Evolutionary conservation across 2,797 vertebrate genomes (phyloP).

Genomic region (Pogonophryne albipinna): DNA sequence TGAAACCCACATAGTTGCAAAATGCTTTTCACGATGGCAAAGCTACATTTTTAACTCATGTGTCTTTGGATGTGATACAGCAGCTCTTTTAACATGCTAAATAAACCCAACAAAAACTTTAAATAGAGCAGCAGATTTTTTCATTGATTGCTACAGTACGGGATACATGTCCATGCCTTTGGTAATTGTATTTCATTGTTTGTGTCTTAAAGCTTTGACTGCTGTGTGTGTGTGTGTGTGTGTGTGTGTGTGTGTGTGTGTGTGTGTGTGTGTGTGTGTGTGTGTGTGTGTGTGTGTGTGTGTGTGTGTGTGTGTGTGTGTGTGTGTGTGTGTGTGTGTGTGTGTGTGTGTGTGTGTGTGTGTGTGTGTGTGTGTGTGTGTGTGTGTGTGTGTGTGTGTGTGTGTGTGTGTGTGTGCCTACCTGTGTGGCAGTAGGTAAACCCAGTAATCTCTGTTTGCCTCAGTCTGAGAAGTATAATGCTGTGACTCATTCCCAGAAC

Average conservation of each 20-base stretch:
- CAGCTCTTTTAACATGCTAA: neutral
- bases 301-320: slow-evolving; percentile 66
- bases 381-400: slow-evolving; percentile 54
- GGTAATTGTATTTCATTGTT: slow-evolving; percentile 57
- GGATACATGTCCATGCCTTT: slow-evolving; percentile 42
- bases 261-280: slow-evolving; percentile 66
- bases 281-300: slow-evolving; percentile 60
- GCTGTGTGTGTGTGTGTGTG: slow-evolving; percentile 45
- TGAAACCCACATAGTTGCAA: slow-evolving; percentile 19
- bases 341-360: slow-evolving; percentile 67
- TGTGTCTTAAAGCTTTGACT: slow-evolving; percentile 61
- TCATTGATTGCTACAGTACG: slow-evolving; percentile 43
- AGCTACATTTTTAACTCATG: neutral
- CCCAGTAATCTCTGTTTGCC: slow-evolving; percentile 82
- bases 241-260: slow-evolving; percentile 62
- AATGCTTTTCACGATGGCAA: slow-evolving; percentile 5
- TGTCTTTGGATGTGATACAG: slow-evolving; percentile 8
- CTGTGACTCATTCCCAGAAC: slow-evolving; percentile 75
- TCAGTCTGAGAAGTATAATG: slow-evolving; percentile 78
- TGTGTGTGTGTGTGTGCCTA: slow-evolving; percentile 63
- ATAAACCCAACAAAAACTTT: neutral
- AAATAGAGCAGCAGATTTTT: slow-evolving; percentile 4
- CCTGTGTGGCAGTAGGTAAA: slow-evolving; percentile 78
- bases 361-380: slow-evolving; percentile 63
- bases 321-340: too few relatives aligned